phyloP scores from a whole-genome alignment of 2,888 invertebrate genomes.

The Tineola bisselliella region DNA sequence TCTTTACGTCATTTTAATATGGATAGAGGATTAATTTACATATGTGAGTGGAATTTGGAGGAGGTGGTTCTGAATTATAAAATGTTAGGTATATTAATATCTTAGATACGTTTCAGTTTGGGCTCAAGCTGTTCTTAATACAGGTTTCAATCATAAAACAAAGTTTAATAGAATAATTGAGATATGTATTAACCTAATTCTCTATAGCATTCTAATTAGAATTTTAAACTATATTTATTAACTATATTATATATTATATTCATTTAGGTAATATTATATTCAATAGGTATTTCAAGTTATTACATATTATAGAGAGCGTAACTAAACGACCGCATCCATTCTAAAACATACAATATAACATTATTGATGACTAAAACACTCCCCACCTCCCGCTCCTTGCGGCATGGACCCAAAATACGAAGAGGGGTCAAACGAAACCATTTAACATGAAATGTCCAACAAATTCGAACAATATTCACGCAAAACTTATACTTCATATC shows the following conservation, averaged over 20 bases:
- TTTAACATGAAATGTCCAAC: conserved; percentile 35
- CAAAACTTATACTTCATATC: conserved; percentile 19
- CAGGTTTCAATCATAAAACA: no score
- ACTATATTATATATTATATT: no score
- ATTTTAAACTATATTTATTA: no score
- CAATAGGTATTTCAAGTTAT: no score
- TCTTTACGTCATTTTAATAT: background rate
- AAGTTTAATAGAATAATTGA: no score
- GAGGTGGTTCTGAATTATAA: background rate
- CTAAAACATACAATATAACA: conserved; percentile 46
- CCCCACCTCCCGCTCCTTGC: conserved; percentile 24
- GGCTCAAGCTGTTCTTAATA: no score
- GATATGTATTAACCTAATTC: no score
- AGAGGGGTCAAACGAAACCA: conserved; percentile 63
- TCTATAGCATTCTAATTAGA: no score
- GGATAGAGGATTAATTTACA: background rate
- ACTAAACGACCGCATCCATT: background rate
- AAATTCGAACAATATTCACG: conserved; percentile 15
- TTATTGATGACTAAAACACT: conserved; percentile 63
- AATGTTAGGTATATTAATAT: no score
- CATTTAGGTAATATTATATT: no score
- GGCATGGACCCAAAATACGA: conserved; percentile 46
- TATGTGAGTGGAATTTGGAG: background rate
- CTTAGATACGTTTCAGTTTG: no score
- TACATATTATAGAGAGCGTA: background rate